Base-by-base conservation (phyloP, 2,888 invertebrate species). In the Drosophila kuntzei region DNA sequence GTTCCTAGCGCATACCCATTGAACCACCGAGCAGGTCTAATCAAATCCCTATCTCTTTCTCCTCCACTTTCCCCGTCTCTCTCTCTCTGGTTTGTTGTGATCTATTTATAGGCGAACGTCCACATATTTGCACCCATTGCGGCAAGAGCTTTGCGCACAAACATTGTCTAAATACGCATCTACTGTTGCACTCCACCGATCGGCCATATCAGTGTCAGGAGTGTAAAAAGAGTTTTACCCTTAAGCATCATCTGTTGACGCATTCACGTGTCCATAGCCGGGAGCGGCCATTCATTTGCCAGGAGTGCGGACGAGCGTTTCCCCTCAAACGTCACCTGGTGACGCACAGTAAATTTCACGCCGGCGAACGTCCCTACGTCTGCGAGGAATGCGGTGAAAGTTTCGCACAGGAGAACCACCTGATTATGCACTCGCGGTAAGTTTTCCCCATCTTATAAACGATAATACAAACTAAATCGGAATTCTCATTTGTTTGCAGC, bases 341-440 rank as follows among this genome's bases (percentile, higher is more conserved):
- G 29, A 97, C 97, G 61, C 97, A 97, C 93, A 95, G 95, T 92
- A 97, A 97, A 93, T 96, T 96, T 91, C 97, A 97, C 92, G 96
- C 96, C 25, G 97, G 97, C 7, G 96, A 97, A 91, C 93, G 97
- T 74, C 97, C 97, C 1, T 96, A 95, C 89, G 95, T 98, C 90
- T 98, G 98, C 92, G 95, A 92, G 93, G 96, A 98, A 71, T 99
- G 99, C 90, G 96, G 96, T 3, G 99, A 99, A 92, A 97, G 98
- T 69, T 98, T 98, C 92, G 96, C 97, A 11, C 95, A 97, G 76
- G 95, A 97, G 90, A 97, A 98, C 92, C 97, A 98, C 77, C 88
- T 93, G 59, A 93, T 93, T 71, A 93, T 93, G 93, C 93, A 93
- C 90, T 93, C 93, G 76, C 90, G 92, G 92, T 92, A 85, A 89